Percentiles rank a stretch among this genome's conserved stretches.
Conservation (phyloP, 1,140 invertebrate genomes). For the Phenacoccus solenopsis region DNA sequence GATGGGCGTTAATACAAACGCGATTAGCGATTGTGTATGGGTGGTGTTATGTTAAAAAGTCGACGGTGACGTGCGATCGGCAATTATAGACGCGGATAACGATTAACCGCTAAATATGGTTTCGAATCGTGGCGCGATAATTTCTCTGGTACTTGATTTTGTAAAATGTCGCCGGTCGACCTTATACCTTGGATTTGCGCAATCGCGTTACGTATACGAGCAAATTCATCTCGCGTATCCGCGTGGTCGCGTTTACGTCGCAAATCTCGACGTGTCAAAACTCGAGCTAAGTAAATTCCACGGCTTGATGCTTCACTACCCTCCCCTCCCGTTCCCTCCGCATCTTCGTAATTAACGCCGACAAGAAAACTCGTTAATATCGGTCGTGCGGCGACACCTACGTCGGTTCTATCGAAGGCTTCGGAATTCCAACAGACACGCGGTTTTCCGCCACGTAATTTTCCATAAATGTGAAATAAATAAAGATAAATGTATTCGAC, state of each 20-base stretch:
- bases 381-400: neutral
- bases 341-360: neutral
- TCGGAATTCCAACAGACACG: neutral
- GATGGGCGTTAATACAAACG: neutral
- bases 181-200: neutral
- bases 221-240: neutral
- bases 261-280: neutral
- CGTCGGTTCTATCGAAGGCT: neutral
- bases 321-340: neutral
- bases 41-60: neutral
- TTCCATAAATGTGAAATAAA: no score
- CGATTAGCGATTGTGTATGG: neutral
- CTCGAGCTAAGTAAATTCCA: no score
- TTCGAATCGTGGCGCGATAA: neutral
- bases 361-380: neutral
- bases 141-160: neutral
- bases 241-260: neutral
- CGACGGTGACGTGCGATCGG: neutral
- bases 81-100: neutral
- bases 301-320: neutral
- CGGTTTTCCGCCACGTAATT: no score
- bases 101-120: neutral
- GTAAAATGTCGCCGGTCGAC: neutral
- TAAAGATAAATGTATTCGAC: no score
- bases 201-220: neutral